Evolutionary conservation across 1,140 invertebrate genomes (phyloP), one percentile per base, ranked within the genome.

Genomic region (Coelopa frigida): DNA sequence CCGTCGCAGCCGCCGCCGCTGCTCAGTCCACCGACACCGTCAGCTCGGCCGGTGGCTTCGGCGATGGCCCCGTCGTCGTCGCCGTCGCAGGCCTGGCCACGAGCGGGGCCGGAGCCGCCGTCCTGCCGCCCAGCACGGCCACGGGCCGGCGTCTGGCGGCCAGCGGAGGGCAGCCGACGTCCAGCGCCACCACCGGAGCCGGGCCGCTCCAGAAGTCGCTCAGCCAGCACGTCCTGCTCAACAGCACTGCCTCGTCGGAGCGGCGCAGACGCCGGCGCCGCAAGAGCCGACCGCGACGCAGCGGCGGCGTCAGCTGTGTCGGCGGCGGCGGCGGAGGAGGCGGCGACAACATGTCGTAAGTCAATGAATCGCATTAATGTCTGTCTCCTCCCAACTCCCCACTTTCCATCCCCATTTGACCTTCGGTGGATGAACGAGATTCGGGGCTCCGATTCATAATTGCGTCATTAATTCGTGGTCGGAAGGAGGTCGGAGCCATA

Each of bases 271-370:
- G 63, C 29, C 55, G 64, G 24, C 46, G 64, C 3, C 54, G 64
- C 4, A 68, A 67, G 47, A 64, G 63, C 22, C 51, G 64, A 7
- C 64, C 60, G 22, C 54, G 63, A 33, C 55, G 63, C 8, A 54
- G 60, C 29, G 60, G 59, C 17, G 63, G 63, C 33, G 55, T 52
- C 38, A 63, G 62, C 45, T 62, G 62, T 1, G 60, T 59, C 14
- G 63, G 63, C 40, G 44, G 38, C 5, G 58, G 62, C n/a, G 61
- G 58, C 14, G 63, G 63, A 40, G 44, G 38, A 4, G 58, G 62
- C n/a, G 61, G 58, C 26, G 63, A 67, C 53, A 67, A 66, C 51
- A 66, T 66, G 62, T 65, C 63, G 63, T 66, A 61, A 67, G 63
- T 63, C 29, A 14, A 46, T 27, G 4, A n/a, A n/a, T n/a, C n/a